Percentiles rank a stretch among this genome's conserved stretches.
Conservation (phyloP, 1,140 invertebrate species). For the Probaryconus sp. region DNA sequence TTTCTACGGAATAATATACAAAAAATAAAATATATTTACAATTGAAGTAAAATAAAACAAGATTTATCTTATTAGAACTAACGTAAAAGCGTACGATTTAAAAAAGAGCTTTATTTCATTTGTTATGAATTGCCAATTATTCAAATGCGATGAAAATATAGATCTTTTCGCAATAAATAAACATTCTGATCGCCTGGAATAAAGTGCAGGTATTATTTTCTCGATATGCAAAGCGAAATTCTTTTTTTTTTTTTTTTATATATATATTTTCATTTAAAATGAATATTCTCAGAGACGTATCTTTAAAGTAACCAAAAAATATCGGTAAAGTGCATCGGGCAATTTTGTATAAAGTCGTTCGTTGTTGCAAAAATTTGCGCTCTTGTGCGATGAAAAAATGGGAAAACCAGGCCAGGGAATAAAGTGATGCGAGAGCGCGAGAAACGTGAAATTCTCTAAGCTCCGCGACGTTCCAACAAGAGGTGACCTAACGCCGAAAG, state of each 20-base stretch:
- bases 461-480: slow-evolving; percentile 32
- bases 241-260: slow-evolving; percentile 24
- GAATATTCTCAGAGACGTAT: slow-evolving; percentile 14
- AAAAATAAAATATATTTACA: no score
- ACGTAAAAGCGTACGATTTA: no score
- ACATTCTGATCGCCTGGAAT: neutral
- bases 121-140: no score
- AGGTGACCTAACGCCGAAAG: slow-evolving; percentile 47
- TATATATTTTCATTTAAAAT: slow-evolving; percentile 30
- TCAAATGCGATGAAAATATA: no score
- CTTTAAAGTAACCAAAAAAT: slow-evolving; percentile 34
- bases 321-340: slow-evolving; percentile 12
- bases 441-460: slow-evolving; percentile 50
- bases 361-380: slow-evolving; percentile 15
- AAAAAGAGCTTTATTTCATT: no score
- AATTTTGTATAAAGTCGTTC: slow-evolving; percentile 33
- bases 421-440: slow-evolving; percentile 36
- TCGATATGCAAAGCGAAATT: neutral
- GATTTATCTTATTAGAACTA: no score
- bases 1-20: no score
- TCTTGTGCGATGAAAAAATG: slow-evolving; percentile 50
- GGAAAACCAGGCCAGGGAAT: neutral
- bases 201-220: slow-evolving; percentile 3
- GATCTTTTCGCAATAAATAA: slow-evolving; percentile 8
- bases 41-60: no score